Base-by-base conservation (phyloP, 2,888 invertebrate genomes). In the Philaethria dido region DNA sequence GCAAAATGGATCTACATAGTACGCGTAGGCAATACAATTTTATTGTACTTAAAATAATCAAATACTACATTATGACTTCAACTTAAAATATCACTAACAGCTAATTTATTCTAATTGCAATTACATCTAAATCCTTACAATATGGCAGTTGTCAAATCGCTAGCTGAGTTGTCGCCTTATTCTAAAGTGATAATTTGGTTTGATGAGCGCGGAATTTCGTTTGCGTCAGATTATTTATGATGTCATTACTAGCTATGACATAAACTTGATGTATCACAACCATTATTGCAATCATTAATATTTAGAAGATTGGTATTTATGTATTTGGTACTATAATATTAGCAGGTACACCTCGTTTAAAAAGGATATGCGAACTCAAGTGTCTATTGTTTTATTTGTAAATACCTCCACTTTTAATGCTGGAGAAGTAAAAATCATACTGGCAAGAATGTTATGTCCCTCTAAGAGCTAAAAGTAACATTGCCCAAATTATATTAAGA, bases 91-190 rank as follows among this genome's bases (percentile, higher is more conserved):
- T 72, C 69, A 72, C 74, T 80, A 78, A 77, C 45, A 74, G 66
- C 72, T 77, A 78, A 70, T 54, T 69, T 69, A 79, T 73, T 82
- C 85, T 87, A 83, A 83, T 82, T 84, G 82, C 81, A 80, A 80
- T 84, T 84, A 86, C 75, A 82, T 77, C 85, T 89, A 89, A 79
- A 82, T 88, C 78, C 89, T 92, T 91, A 92, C 86, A 87, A 86
- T 92, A 92, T 92, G 92, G 92, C 92, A 92, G 92, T 92, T 89
- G 87, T 90, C 88, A 86, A 87, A 86, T 88, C 83, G 90, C 89
- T 92, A 92, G 92, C 92, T 88, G 89, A 86, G 88, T 90, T 90
- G 89, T 83, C 80, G 74, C 77, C 80, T 83, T 76, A 73, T 69
- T 72, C 77, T 80, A 78, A 73, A 78, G 78, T 82, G 80, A 83